Base-by-base conservation (phyloP, 2,113 vertebrate genomes). In the Gymnorhina tibicen region DNA sequence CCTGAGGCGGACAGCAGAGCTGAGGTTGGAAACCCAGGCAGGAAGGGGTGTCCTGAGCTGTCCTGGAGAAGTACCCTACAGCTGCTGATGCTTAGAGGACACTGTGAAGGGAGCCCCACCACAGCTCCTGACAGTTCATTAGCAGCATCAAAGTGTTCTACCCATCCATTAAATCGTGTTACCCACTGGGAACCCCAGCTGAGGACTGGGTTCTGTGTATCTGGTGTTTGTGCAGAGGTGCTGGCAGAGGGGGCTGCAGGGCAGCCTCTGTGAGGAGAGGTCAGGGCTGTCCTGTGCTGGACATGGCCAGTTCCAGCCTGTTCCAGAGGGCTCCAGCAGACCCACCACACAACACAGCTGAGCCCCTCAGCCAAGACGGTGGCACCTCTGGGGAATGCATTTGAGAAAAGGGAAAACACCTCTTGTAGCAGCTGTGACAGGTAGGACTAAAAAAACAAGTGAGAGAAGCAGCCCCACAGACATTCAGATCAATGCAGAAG, bases 231-330 rank as follows among this genome's bases (percentile, higher is more conserved):
- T 35, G 46, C 42, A 56, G 23, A 39, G 27, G 6, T 30, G 19
- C 16, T 59, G 53, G 32, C 39, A 35, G 42, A 62, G 2, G 41
- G 13, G 18, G 8, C 17, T 77, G 28, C 27, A 46, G 53, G 35
- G 16, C 4, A 3, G 30, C n/a, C 15, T 77, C 53, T 81, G 30
- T 28, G 46, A 75, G 69, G 39, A 30, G 33, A 15, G 23, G 33
- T 8, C 0, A 0, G 46, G 62, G 20, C 62, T 75, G 41, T 66
- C 37, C 23, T 2, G 3, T 39, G 46, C n/a, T 3, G 2, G 30
- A 58, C 47, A 39, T 12, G 13, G 20, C 11, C 8, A 6, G 5
- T 26, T 42, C 16, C 28, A 82, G 32, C 13, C 22, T 3, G 8
- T 33, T 67, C 22, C 85, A 66, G 41, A 12, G 39, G 33, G 21